Conservation (phyloP, 2,797 vertebrate genomes). For the Amblyraja radiata region DNA sequence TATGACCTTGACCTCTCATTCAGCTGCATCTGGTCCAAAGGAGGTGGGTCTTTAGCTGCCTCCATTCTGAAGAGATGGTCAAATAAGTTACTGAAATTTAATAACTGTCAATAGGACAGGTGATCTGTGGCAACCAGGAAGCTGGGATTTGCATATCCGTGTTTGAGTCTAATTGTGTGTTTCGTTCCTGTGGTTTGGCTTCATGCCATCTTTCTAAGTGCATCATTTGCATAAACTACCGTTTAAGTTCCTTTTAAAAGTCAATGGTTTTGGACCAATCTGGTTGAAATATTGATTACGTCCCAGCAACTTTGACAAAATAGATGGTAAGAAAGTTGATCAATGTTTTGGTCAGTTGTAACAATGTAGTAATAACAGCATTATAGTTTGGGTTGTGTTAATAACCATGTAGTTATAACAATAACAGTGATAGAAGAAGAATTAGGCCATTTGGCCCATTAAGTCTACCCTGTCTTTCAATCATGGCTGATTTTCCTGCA, state of each 20-base stretch:
- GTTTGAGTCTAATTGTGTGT: neutral
- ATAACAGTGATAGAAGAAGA: too few relatives aligned
- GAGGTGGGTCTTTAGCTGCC: neutral
- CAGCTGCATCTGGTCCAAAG: too few relatives aligned
- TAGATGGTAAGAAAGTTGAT: too few relatives aligned
- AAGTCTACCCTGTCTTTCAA: too few relatives aligned
- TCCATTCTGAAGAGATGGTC: neutral
- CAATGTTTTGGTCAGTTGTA: neutral
- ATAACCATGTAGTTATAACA: neutral
- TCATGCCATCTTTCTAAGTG: neutral
- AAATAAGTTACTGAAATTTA: neutral
- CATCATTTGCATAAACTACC: neutral
- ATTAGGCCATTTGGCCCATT: too few relatives aligned
- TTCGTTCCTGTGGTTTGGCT: neutral
- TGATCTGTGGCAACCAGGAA: neutral
- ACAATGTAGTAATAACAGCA: neutral
- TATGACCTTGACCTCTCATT: too few relatives aligned
- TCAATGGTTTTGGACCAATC: neutral
- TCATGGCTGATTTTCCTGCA: too few relatives aligned
- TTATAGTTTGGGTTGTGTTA: neutral
- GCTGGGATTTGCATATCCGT: conserved; percentile 11
- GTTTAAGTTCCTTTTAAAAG: neutral
- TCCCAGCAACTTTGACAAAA: neutral
- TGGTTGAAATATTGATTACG: neutral
- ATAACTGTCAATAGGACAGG: neutral